Evolutionary conservation across 2,888 invertebrate species (phyloP), one percentile per base, ranked within the genome.

Genomic region (Caenorhabditis sp.): DNA sequence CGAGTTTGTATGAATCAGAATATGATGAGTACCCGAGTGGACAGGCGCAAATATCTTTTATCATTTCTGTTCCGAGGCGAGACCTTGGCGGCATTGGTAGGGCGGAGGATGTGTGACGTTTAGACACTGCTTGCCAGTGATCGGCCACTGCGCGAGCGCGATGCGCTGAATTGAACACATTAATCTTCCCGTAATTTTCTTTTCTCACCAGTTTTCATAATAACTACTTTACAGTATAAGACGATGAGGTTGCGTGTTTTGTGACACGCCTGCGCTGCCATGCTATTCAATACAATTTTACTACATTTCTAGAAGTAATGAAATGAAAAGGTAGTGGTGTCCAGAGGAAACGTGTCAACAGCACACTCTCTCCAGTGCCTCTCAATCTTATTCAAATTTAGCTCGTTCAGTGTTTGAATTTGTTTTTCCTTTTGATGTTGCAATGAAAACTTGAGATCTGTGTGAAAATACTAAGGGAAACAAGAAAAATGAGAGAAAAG

Each of bases 11-110:
- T 76, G 76, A 76, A 76, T 76, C 76, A 76, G 76, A 76, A 76
- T 76, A 76, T 76, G 67, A 76, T 67, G 74, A 65, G 74, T 65
- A 51, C 62, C 60, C n/a, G n/a, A 60, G 67, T 67, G 67, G 67
- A 76, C 67, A 76, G 76, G 67, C 76, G 67, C 76, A 76, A 76
- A 76, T 76, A 76, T 76, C 76, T 76, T 76, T 76, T 76, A 76
- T 76, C 76, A 67, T 67, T 40, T 55, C 22, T 62, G 72, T 56
- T 76, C 67, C 65, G 67, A 61, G 76, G 76, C 67, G 61, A 76
- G 76, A 76, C 76, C 76, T 76, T 76, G 76, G 58, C 58, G 58
- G 72, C 18, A 47, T 47, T 47, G 5, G 47, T 24, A 37, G 55
- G 47, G 50, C 11, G 50, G 37, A 13, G 47, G 58, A 56, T n/a